These are phyloP conservation scores for Athene cunicularia DNA, from an alignment of 2,113 vertebrate genomes.

Conservation along the genomic window DNA sequence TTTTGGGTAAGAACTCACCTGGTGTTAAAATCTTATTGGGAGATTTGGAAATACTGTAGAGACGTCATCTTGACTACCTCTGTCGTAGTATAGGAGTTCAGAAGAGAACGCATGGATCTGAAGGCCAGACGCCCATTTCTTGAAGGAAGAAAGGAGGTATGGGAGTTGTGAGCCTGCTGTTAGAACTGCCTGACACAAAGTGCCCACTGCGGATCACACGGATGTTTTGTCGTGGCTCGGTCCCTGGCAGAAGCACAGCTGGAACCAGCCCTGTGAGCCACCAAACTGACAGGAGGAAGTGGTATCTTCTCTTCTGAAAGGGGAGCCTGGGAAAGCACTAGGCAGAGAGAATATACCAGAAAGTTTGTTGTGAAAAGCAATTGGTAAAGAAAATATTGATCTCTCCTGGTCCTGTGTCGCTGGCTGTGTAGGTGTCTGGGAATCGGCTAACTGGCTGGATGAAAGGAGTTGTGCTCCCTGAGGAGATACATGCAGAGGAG, in stretches of 20 bases:
- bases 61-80: background rate
- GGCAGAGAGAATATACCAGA: background rate
- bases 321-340: background rate
- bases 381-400: background rate
- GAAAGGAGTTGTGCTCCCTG: background rate
- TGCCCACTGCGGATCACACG: accelerated
- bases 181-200: background rate
- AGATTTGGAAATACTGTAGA: background rate
- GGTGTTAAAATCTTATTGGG: background rate
- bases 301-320: background rate
- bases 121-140: background rate
- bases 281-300: background rate
- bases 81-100: background rate
- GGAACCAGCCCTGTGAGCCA: background rate
- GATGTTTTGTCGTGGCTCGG: background rate
- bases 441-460: accelerated
- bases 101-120: background rate
- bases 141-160: background rate
- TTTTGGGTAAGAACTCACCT: background rate
- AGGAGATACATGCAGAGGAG: background rate
- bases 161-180: background rate
- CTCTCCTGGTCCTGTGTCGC: background rate
- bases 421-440: background rate
- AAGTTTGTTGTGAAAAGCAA: background rate
- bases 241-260: background rate